Evolutionary conservation across 2,888 invertebrate species (phyloP), one percentile per base, ranked within the genome.

Genomic region (Acheta domesticus): DNA sequence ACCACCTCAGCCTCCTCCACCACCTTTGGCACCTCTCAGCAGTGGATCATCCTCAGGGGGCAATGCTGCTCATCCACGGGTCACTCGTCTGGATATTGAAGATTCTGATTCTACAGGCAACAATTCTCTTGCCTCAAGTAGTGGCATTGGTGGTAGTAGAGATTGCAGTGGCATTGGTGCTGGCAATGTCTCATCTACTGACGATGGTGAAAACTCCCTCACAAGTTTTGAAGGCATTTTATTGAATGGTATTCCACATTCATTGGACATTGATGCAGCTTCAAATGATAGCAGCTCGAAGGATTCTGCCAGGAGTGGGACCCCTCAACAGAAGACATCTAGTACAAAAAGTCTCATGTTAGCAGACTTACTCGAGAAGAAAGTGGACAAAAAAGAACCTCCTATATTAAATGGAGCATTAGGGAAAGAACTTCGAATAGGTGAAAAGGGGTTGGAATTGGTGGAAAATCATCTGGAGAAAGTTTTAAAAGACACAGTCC

Each of bases 351-450:
- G 89, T 0, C 83, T 90, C 78, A 94, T 95, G 93, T 88, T 96
- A 76, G 95, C 95, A 0, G 95, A 96, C 86, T 87, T 96, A 78
- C 87, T 96, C 5, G 96, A 96, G 85, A 92, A 94, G 84, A 94
- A 94, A 85, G 89, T 91, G 16, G 91, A 91, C 36, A 85, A 85
- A 77, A 90, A 90, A 80, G 90, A 91, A 79, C 88, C 89, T 1
- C 87, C 87, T 3, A 86, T 91, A 75, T 84, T 91, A 83, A 92
- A 92, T 84, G 91, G 92, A 8, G 88, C 89, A 23, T 84, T 90
- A 73, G 88, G 88, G 11, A 89, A 90, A 84, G 91, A 91, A 83
- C 84, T 90, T 80, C 87, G 90, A 77, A 89, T 91, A 81, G 89
- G 89, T 81, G 91, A 91, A 75, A 90, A 89, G 83, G 90, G 90